Percentiles rank a stretch among this genome's conserved stretches.
Conservation (phyloP, 2,888 invertebrate genomes). For the Rotaria sp. region DNA sequence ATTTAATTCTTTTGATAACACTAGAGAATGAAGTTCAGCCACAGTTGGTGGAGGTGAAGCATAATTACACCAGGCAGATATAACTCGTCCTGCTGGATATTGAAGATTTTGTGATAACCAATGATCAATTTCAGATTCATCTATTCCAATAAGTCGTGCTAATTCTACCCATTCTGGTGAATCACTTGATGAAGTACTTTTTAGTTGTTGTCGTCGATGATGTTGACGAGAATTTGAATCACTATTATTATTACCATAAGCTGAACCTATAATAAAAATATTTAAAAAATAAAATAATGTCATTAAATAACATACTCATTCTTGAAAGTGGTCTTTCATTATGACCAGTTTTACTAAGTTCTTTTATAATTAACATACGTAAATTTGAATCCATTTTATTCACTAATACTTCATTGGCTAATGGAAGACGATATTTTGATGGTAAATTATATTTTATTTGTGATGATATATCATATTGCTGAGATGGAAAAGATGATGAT, state of each 20-base stretch:
- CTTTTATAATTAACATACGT: conserved; percentile 5
- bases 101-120: conserved; percentile 12
- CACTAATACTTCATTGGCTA: not conserved
- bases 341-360: not conserved
- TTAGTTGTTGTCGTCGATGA: not conserved
- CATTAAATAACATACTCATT: not conserved
- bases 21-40: not conserved
- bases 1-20: conserved; percentile 17
- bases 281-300: not conserved
- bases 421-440: not conserved
- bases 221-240: not conserved
- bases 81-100: not conserved
- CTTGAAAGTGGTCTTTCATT: not conserved
- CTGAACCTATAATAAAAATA: not conserved
- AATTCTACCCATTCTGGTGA: not conserved
- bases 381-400: not conserved
- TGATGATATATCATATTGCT: not conserved
- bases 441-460: not conserved
- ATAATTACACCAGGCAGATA: not conserved
- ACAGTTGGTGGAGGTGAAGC: not conserved
- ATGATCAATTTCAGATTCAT: not conserved
- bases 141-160: not conserved
- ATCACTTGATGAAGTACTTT: not conserved
- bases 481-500: not conserved
- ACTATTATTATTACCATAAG: not conserved